Evolutionary conservation across 2,888 invertebrate genomes (phyloP), one percentile per base, ranked within the genome.

Genomic region (Cheilosia urbana): DNA sequence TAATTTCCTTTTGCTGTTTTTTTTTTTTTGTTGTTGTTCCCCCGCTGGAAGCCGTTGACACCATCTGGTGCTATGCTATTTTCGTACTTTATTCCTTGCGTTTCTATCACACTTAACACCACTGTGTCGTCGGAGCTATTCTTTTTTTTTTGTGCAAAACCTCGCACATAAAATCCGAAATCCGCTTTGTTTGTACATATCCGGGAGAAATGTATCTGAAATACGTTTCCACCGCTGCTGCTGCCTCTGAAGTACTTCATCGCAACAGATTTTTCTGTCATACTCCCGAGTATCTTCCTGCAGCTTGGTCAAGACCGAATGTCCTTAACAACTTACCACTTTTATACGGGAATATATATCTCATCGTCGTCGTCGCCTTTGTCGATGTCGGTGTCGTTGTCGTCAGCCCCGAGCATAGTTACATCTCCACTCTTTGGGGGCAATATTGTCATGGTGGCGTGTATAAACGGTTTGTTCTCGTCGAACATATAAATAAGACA

Each of bases 401-500:
- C 68, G 60, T 80, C 80, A 80, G 68, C 45, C 30, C 34, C 5
- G 49, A 17, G 47, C 68, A 34, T 13, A 73, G 79, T 85, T 85
- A 85, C 84, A 80, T 80, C 58, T 85, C 81, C 62, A 62, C 75
- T 71, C 40, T 71, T 71, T 47, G 34, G 34, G 72, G 71, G 27
- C 30, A 72, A 81, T 85, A 77, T 85, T 85, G 81, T 76, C 76
- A 85, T 81, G 51, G 85, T 81, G 76, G 85, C 66, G 40, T 81
- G 85, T 85, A 81, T 68, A 72, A 81, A 72, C 77, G 76, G 85
- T 72, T 85, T 71, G 66, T 49, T 72, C 77, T 76, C 85, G 81
- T 85, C 85, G 81, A 85, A 85, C 76, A 85, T 72, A 85, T 85
- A 85, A 85, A 85, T 85, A 85, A 85, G 85, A 81, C 49, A 87